These are phyloP conservation scores for Acleris emargana DNA, from an alignment of 2,888 invertebrate species.

Conservation along the genomic window DNA sequence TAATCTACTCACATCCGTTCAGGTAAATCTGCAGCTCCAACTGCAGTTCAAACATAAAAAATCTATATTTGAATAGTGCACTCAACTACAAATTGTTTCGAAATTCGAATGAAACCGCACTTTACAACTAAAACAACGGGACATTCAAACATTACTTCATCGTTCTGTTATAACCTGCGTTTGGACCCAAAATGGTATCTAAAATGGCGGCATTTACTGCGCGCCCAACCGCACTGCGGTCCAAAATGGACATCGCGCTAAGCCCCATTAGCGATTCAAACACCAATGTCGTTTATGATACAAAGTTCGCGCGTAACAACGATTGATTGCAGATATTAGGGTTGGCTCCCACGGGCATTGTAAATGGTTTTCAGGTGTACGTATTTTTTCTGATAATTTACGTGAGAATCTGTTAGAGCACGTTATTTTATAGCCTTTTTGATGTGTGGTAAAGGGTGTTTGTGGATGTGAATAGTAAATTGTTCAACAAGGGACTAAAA, in stretches of 20 bases:
- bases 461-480: too few relatives aligned
- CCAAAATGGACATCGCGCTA: conserved; percentile 20
- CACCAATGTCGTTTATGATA: conserved; percentile 28
- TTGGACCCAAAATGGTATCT: conserved; percentile 18
- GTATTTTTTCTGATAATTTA: not conserved
- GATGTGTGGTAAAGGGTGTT: not conserved
- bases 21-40: not conserved
- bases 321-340: conserved; percentile 29
- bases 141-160: conserved; percentile 14
- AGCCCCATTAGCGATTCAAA: conserved; percentile 16
- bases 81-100: conserved; percentile 1
- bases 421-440: not conserved
- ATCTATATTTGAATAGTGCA: not conserved
- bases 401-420: not conserved
- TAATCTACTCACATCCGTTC: too few relatives aligned
- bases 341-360: conserved; percentile 9
- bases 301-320: conserved; percentile 27
- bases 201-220: conserved; percentile 24
- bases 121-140: conserved; percentile 14
- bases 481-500: too few relatives aligned
- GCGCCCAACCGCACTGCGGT: conserved; percentile 22
- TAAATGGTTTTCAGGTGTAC: conserved; percentile 19
- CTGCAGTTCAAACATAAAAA: not conserved
- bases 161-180: conserved; percentile 20
- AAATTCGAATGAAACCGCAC: conserved; percentile 15